A percentile compares a stretch with the other conserved stretches of the same genome.
These are phyloP conservation scores for Caenorhabditis sp. DNA, from an alignment of 2,888 invertebrate species.

Conservation along the genomic window DNA sequence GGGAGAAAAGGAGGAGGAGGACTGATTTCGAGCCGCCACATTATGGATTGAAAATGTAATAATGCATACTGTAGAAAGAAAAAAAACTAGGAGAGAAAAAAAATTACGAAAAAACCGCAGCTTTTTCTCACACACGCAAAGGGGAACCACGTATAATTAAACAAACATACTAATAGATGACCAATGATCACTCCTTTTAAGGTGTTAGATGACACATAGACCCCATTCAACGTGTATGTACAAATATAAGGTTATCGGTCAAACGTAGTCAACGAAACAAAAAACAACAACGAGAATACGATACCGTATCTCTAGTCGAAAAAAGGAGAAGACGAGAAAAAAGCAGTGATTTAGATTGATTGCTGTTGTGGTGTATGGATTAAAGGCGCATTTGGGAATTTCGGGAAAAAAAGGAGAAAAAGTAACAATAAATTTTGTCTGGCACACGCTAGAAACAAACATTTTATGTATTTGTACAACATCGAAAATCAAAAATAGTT, in stretches of 20 bases:
- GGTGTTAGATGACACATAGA: not conserved
- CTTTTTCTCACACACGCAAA: not conserved
- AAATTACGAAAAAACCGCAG: not conserved
- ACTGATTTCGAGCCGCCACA: not conserved
- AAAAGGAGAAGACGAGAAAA: not conserved
- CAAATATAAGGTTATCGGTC: not conserved
- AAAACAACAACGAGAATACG: not conserved
- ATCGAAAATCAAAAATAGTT: not conserved
- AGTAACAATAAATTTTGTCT: not conserved
- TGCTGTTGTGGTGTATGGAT: not conserved
- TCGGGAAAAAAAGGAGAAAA: not conserved
- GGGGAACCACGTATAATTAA: not conserved
- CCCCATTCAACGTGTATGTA: not conserved
- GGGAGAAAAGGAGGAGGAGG: no score
- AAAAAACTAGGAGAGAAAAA: no score
- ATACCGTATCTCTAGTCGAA: not conserved
- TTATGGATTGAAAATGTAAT: no score
- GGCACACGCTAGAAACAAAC: not conserved
- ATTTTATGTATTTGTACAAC: not conserved
- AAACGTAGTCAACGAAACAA: not conserved
- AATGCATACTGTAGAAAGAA: not conserved
- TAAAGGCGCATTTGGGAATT: slow-evolving; percentile 1
- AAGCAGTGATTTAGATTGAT: not conserved
- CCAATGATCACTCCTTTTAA: not conserved
- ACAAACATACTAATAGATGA: not conserved